Evolutionary conservation across 2,888 invertebrate species (phyloP).

Genomic region (Siphlonurus alternatus): DNA sequence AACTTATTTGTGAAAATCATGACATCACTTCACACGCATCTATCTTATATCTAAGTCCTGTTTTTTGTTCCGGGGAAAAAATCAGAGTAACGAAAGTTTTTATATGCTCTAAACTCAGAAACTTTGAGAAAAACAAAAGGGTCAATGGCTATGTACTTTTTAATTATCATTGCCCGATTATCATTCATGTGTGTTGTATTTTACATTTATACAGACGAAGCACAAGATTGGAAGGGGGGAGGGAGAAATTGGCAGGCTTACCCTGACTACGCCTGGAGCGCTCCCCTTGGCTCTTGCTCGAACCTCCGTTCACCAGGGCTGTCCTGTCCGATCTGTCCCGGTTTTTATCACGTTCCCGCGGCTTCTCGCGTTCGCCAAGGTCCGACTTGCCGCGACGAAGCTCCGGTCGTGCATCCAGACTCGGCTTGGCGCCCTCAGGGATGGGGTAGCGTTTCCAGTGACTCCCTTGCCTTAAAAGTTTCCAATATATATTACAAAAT

Average conservation of each 20-base stretch:
- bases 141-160: background rate
- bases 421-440: constrained; percentile 4
- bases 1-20: too few species aligned
- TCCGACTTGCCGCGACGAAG: constrained; percentile 15
- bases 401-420: constrained; percentile 10
- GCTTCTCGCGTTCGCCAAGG: constrained; percentile 7
- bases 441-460: constrained; percentile 31
- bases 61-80: too few species aligned
- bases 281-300: background rate
- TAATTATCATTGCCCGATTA: background rate
- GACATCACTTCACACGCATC: too few species aligned
- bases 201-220: too few species aligned
- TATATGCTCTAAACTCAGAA: too few species aligned
- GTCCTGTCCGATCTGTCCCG: background rate
- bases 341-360: constrained; percentile 9
- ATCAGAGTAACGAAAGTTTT: too few species aligned
- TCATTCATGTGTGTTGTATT: background rate
- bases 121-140: too few species aligned
- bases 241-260: too few species aligned
- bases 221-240: too few species aligned
- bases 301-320: background rate
- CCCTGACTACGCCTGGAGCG: background rate
- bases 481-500: background rate
- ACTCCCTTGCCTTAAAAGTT: constrained; percentile 15
- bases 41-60: too few species aligned